Percentiles rank a stretch among this genome's conserved stretches.
These are phyloP conservation scores for Xenentodon cancila DNA, from an alignment of 2,797 vertebrate species.

Conservation along the genomic window DNA sequence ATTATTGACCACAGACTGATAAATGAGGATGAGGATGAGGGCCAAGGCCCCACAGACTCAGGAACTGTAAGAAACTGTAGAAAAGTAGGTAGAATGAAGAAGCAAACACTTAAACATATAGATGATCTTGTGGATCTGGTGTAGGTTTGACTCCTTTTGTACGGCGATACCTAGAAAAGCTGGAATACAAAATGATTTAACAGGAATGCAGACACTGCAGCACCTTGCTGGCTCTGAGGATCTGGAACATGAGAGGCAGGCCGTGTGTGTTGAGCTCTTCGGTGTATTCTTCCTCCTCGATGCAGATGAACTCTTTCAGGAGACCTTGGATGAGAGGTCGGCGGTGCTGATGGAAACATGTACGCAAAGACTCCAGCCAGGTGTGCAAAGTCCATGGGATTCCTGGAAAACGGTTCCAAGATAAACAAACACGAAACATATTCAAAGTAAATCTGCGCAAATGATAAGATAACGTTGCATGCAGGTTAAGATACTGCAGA, in stretches of 20 bases:
- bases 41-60: neutral
- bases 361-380: slow-evolving; percentile 94
- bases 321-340: slow-evolving; percentile 94
- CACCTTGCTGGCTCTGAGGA: slow-evolving; percentile 96
- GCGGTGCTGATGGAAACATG: slow-evolving; percentile 93
- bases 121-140: neutral
- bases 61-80: neutral
- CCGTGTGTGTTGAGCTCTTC: slow-evolving; percentile 94
- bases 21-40: neutral
- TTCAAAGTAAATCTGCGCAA: neutral
- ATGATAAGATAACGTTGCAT: no score
- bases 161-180: neutral
- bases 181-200: neutral
- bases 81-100: neutral
- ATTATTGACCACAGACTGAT: slow-evolving; percentile 7
- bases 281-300: slow-evolving; percentile 96
- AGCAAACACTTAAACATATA: neutral
- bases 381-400: slow-evolving; percentile 96
- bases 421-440: neutral
- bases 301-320: slow-evolving; percentile 95
- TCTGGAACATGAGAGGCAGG: slow-evolving; percentile 96
- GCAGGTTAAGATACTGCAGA: no score
- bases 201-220: neutral
- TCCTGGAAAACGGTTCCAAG: slow-evolving; percentile 69
- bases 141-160: neutral